Percentiles rank a stretch among this genome's conserved stretches.
Evolutionary conservation across 2,113 vertebrate genomes (phyloP).

Genomic region (Indicator maculatus): DNA sequence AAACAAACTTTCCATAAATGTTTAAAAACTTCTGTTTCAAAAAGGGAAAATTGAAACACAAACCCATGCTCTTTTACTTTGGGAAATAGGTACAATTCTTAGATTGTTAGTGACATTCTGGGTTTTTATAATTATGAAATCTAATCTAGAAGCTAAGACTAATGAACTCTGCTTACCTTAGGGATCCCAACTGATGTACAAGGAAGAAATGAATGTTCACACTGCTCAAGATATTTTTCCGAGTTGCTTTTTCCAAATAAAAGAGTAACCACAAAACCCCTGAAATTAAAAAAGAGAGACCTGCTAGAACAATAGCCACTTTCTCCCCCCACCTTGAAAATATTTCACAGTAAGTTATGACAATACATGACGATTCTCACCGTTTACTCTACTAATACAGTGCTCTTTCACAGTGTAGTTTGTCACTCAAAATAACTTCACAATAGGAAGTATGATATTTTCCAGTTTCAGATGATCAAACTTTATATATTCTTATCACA

Average conservation of each 20-base stretch:
- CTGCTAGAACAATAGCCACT: neutral
- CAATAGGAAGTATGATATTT: neutral
- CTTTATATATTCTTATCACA: neutral
- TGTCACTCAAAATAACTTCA: neutral
- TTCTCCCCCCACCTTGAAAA: neutral
- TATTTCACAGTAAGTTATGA: neutral
- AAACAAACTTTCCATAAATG: neutral
- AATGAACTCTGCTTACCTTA: constrained; percentile 81
- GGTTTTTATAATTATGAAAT: neutral
- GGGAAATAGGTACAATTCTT: neutral
- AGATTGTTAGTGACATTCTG: neutral
- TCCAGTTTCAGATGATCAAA: neutral
- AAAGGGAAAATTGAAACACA: neutral
- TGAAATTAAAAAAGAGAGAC: constrained; percentile 59
- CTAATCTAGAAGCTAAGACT: neutral
- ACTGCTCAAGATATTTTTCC: constrained; percentile 94
- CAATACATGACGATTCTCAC: neutral
- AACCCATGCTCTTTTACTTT: neutral
- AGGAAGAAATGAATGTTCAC: constrained; percentile 93
- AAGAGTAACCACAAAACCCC: constrained; percentile 92
- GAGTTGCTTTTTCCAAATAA: constrained; percentile 98
- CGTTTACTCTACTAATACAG: neutral
- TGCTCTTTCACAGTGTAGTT: neutral
- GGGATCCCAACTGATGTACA: constrained; percentile 86
- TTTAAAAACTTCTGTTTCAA: neutral